Evolutionary conservation across 1,140 invertebrate genomes (phyloP), one percentile per base, ranked within the genome.

Genomic region (Drosophila bocki): DNA sequence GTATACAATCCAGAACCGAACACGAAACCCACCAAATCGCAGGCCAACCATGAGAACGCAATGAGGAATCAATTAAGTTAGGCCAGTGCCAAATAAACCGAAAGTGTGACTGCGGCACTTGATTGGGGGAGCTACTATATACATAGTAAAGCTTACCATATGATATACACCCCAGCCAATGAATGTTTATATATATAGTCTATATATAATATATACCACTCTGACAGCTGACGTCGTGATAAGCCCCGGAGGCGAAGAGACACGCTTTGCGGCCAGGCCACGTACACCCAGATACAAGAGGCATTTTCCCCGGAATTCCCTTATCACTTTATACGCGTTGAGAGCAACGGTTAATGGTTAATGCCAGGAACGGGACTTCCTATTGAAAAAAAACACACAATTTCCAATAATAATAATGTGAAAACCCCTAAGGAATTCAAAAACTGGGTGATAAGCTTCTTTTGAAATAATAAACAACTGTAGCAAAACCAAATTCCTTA

Each of bases 31-130:
- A 17, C 15, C 48, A 47, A 57, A 47, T 48, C 42, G 51, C 50
- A 22, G 12, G 39, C 11, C 26, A 57, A 63, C 51, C 51, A 47
- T 51, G 60, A 59, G 39, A 59, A 42, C 72, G 54, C 61, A 76
- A 76, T 76, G 41, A 29, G 41, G 26, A 64, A 59, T 51, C 62
- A 54, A 76, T 76, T 76, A 65, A 76, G 72, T 59, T 76, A 76
- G 74, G 72, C 53, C 61, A 58, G 63, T 37, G 62, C 32, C 48
- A 45, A 67, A 67, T 45, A 45, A 45, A 45, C 12, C 12, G 7
- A 42, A 65, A 29, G 29, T 42, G 65, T 64, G 65, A 33, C 44
- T 37, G 15, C 15, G 8, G 12, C 26, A 33, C 33, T 64, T 35
- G 29, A 64, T 41, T n/a, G 44, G 42, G 29, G 19, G 9, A 7